These are phyloP conservation scores for Semnopithecus entellus DNA, from an alignment of 2,113 vertebrate genomes.

Conservation along the genomic window DNA sequence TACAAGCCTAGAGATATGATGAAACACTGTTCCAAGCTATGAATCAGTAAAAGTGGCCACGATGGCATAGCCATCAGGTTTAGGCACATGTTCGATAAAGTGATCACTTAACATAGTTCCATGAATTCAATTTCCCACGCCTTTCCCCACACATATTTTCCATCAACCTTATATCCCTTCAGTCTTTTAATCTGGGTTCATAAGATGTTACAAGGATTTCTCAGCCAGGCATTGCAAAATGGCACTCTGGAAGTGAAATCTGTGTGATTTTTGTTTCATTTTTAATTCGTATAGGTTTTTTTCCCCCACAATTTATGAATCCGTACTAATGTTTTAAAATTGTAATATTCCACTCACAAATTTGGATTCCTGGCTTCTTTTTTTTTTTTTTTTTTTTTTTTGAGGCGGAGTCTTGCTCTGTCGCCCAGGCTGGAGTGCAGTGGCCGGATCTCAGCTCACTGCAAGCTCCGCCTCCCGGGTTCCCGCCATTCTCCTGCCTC, in stretches of 20 bases:
- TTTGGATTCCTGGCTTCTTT: not conserved
- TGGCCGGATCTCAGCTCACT: too few relatives aligned
- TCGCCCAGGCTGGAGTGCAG: too few relatives aligned
- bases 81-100: not conserved
- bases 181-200: slow-evolving; percentile 33
- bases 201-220: not conserved
- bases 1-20: not conserved
- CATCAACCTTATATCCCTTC: not conserved
- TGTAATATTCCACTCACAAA: not conserved
- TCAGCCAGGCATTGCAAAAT: slow-evolving; percentile 23
- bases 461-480: too few relatives aligned
- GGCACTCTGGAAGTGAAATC: not conserved
- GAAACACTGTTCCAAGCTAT: not conserved
- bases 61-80: not conserved
- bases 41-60: not conserved
- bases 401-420: too few relatives aligned
- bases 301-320: not conserved
- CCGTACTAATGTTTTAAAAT: not conserved
- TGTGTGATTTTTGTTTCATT: not conserved
- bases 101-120: not conserved
- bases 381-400: not conserved
- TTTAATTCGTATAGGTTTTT: not conserved
- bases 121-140: not conserved
- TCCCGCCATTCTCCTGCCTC: too few relatives aligned
- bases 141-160: slow-evolving; percentile 10